Base-by-base conservation (phyloP, 2,888 invertebrate genomes). In the Chrysolina haemoptera region DNA sequence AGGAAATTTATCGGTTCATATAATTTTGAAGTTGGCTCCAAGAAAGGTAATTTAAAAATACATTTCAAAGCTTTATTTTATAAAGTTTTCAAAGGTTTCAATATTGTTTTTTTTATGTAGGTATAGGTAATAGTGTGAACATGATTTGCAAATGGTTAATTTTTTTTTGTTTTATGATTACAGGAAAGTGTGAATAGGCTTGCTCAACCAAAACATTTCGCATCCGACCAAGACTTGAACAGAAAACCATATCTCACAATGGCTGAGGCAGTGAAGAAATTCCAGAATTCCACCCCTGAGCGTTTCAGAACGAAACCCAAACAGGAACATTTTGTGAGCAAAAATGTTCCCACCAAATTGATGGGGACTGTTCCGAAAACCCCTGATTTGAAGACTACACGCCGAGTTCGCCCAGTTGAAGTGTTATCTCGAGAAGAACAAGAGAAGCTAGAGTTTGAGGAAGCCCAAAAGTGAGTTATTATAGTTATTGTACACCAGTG, bases 391-490 rank as follows among this genome's bases (percentile, higher is more conserved):
- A 88, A 87, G 80, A 90, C 91, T n/a, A 90, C 89, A 78, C 83
- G 85, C 0, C 90, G 94, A 43, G 85, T 87, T 0, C 88, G 94
- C 46, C 89, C 91, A 0, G 84, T 88, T 0, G 88, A 89, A 66
- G 86, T 89, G n/a, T 78, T 91, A 16, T 91, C 91, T 14, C 90
- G 90, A 68, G 90, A 91, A 77, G 91, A 94, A 79, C 88, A 89
- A 65, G 94, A 94, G 83, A 88, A 90, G 75, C 81, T 90, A 79
- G 92, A 93, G 84, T 76, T 92, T 0, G 91, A 93, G 83, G 92
- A 94, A 85, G 89, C 92, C 11, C 91, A 90, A 82, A 92, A 91
- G 88, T 91, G 85, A 81, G 85, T 73, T 68, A 20, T 16, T n/a
- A n/a, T n/a, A n/a, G n/a, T n/a, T n/a, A n/a, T n/a, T n/a, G n/a